Evolutionary conservation across 2,797 vertebrate species (phyloP), one percentile per base, ranked within the genome.

Genomic region (Channa striata): DNA sequence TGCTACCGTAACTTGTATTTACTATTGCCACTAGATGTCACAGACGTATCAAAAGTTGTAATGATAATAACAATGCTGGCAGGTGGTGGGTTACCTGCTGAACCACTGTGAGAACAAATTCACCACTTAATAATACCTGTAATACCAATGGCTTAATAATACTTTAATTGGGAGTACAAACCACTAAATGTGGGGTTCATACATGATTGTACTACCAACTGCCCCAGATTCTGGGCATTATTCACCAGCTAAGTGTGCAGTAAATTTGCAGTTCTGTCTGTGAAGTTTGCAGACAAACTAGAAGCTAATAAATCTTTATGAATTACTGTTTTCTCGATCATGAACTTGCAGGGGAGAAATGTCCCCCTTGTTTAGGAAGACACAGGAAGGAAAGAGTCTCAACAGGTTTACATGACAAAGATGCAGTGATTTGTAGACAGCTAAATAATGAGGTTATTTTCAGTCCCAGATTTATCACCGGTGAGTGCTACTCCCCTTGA

Each of bases 371-470:
- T 9, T 12, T 2, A 46, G 7, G 34, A 36, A 34, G 23, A 23
- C 39, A 43, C 44, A 40, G 30, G 33, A 33, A 60, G 44, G 12
- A 30, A 11, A 14, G 6, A 59, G 10, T 16, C 11, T 36, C 49
- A 14, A 17, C 42, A 14, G 30, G 44, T 13, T 36, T 14, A 36
- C 9, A 23, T 10, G 4, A 42, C 13, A 34, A 53, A 56, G 25
- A 43, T 17, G 37, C 68, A 57, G 37, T 12, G 46, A 36, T 50
- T 44, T 62, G 50, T 48, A 5, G 51, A 49, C 58, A 25, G 8
- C 14, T n/a, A 19, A 11, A 23, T 43, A 44, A 63, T 11, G 25
- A 44, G 52, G 37, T 63, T 50, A 62, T 61, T 71, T 33, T 33
- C 23, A 23, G 44, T 14, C 52, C 23, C 19, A 42, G 23, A 16